These are phyloP conservation scores for Daboia siamensis DNA, from an alignment of 2,113 vertebrate species.

Conservation along the genomic window DNA sequence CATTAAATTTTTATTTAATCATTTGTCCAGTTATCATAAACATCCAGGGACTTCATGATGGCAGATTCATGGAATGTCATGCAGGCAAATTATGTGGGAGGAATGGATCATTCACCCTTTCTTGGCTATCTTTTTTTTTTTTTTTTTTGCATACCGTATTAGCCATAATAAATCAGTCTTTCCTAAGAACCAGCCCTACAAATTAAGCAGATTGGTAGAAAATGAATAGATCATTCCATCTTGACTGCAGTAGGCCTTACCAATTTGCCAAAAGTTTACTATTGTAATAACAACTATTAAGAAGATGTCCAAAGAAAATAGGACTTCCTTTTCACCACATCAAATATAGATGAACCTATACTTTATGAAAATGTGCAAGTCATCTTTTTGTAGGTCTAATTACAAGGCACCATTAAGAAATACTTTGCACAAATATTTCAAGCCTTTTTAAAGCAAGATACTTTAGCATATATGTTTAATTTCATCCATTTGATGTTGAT, in stretches of 20 bases:
- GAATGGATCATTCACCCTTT: neutral
- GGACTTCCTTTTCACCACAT: neutral
- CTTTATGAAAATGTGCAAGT: neutral
- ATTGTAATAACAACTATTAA: neutral
- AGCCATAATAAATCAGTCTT: neutral
- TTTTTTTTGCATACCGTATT: neutral
- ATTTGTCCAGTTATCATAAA: neutral
- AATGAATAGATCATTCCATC: neutral
- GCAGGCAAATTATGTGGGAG: neutral
- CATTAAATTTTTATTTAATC: neutral
- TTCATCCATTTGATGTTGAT: constrained; percentile 26
- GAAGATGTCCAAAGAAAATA: neutral
- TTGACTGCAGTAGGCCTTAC: neutral
- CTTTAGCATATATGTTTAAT: constrained; percentile 23
- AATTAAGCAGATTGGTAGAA: neutral
- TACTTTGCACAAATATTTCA: constrained; percentile 15
- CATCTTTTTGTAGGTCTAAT: neutral
- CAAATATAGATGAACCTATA: neutral
- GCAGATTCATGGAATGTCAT: neutral
- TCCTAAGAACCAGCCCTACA: neutral
- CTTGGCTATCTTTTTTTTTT: neutral
- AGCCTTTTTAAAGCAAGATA: neutral
- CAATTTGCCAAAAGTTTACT: neutral
- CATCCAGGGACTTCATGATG: neutral
- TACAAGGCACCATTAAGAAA: neutral